Conservation (phyloP, 2,888 invertebrate genomes). For the Eulithis prunata region DNA sequence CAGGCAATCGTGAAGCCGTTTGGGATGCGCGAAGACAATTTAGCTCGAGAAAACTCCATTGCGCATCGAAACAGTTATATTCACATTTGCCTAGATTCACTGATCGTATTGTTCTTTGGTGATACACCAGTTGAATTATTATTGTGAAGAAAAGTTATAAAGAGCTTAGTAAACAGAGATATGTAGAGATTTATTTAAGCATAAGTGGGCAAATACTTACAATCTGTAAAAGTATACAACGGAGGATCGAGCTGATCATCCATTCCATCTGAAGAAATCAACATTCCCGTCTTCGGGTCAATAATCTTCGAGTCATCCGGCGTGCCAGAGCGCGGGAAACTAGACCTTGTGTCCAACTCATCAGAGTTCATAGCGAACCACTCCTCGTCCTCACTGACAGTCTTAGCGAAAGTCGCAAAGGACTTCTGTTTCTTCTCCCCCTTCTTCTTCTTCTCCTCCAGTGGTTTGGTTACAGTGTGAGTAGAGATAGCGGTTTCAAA, state of each 20-base stretch:
- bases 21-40: no score
- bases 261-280: slow-evolving; percentile 60
- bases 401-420: slow-evolving; percentile 55
- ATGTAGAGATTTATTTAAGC: no score
- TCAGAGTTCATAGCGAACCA: slow-evolving; percentile 67
- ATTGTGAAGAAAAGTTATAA: no score
- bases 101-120: no score
- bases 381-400: slow-evolving; percentile 72
- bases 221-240: slow-evolving; percentile 68
- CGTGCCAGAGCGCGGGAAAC: slow-evolving; percentile 70
- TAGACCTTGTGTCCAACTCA: slow-evolving; percentile 72
- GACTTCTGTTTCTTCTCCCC: slow-evolving; percentile 56
- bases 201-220: slow-evolving; percentile 61
- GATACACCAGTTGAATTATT: no score
- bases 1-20: no score
- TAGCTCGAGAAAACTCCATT: no score
- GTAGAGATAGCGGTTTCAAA: slow-evolving; percentile 74
- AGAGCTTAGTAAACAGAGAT: no score
- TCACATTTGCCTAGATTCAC: no score
- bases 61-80: no score
- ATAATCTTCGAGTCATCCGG: slow-evolving; percentile 66
- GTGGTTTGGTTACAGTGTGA: slow-evolving; percentile 71
- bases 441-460: slow-evolving; percentile 50
- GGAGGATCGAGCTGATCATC: slow-evolving; percentile 60
- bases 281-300: slow-evolving; percentile 51